Percentiles rank a stretch among this genome's conserved stretches.
Conservation (phyloP, 2,113 vertebrate genomes). For the Tupaia chinensis region DNA sequence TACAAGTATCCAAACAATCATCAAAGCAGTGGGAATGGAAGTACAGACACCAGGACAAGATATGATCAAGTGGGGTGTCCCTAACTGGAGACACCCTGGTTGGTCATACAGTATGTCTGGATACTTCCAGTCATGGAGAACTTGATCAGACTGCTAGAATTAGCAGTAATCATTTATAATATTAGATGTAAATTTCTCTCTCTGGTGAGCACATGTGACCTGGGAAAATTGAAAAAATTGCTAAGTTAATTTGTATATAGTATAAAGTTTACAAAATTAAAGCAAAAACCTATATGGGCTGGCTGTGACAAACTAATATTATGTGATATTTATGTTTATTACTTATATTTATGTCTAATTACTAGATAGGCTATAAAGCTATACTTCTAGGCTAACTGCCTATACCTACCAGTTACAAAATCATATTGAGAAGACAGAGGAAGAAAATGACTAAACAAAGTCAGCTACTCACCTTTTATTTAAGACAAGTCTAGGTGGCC, state of each 20-base stretch:
- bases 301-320: not conserved
- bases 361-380: not conserved
- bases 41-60: not conserved
- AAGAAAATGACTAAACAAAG: not conserved
- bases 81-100: not conserved
- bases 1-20: not conserved
- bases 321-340: not conserved
- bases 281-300: not conserved
- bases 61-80: fast-evolving
- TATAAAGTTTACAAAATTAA: not conserved
- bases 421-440: not conserved
- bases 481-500: not conserved
- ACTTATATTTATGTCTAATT: not conserved
- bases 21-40: not conserved
- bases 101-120: not conserved
- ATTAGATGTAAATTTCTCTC: not conserved
- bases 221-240: not conserved
- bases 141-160: not conserved
- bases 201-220: too few relatives aligned
- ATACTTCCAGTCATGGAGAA: not conserved
- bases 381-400: not conserved
- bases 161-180: not conserved
- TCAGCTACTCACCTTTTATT: not conserved
- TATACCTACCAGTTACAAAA: not conserved
- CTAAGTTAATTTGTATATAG: not conserved